Evolutionary conservation across 2,113 vertebrate species (phyloP).

Genomic region (Pimephales promelas): DNA sequence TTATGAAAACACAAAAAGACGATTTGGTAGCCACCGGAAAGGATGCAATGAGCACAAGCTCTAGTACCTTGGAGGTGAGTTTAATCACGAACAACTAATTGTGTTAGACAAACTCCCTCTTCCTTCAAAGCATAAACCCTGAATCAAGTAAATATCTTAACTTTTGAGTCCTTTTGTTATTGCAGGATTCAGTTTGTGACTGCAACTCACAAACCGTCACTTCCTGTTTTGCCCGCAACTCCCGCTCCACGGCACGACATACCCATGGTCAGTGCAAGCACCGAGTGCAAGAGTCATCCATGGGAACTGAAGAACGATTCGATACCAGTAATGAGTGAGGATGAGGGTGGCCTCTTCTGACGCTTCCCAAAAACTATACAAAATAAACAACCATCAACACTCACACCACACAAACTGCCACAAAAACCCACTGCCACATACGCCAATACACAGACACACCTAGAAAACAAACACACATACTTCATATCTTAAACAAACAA

Average conservation of each 20-base stretch:
- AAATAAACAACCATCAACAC: slow-evolving; percentile 5
- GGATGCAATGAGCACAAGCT: slow-evolving; percentile 66
- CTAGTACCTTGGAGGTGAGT: slow-evolving; percentile 79
- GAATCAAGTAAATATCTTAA: slow-evolving; percentile 6
- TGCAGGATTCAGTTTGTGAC: slow-evolving; percentile 90
- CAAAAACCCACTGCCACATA: slow-evolving; percentile 58
- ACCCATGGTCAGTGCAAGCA: slow-evolving; percentile 88
- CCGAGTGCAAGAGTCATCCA: slow-evolving; percentile 76
- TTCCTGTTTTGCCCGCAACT: slow-evolving; percentile 83
- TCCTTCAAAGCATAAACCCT: not conserved
- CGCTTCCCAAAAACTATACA: slow-evolving; percentile 45
- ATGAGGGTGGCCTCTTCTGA: slow-evolving; percentile 22
- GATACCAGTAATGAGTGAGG: slow-evolving; percentile 75
- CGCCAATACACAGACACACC: slow-evolving; percentile 56
- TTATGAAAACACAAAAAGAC: slow-evolving; percentile 81
- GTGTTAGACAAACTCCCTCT: not conserved
- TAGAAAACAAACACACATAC: slow-evolving; percentile 48
- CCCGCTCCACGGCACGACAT: slow-evolving; percentile 82
- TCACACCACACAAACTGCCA: slow-evolving; percentile 54
- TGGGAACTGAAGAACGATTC: slow-evolving; percentile 77
- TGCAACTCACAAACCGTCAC: slow-evolving; percentile 85
- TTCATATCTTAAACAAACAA: slow-evolving; percentile 34
- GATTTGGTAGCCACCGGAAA: slow-evolving; percentile 76
- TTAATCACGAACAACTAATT: not conserved
- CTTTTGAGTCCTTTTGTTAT: slow-evolving; percentile 50